phyloP scores from a whole-genome alignment of 2,113 vertebrate species.

The Prochilodus magdalenae region DNA sequence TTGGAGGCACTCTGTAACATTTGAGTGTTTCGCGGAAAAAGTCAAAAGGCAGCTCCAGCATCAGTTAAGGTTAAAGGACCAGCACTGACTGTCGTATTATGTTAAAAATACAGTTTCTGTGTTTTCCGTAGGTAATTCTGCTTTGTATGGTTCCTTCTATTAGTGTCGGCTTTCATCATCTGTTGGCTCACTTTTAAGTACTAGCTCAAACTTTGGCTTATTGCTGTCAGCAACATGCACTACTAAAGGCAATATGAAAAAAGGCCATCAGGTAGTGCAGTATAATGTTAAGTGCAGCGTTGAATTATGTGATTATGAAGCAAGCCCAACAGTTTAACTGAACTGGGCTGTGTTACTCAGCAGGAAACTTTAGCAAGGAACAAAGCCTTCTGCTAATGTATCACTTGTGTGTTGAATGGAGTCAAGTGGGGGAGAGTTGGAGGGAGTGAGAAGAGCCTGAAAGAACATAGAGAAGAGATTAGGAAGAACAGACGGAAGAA shows the following conservation, averaged over 20 bases:
- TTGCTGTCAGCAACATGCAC: neutral
- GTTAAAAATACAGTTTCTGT: neutral
- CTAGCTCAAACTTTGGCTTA: neutral
- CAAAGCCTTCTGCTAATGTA: conserved; percentile 32
- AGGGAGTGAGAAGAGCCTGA: conserved; percentile 8
- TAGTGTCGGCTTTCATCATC: neutral
- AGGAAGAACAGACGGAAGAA: conserved; percentile 41
- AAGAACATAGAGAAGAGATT: conserved; percentile 46
- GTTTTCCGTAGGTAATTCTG: neutral
- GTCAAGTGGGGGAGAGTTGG: neutral
- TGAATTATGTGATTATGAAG: conserved; percentile 23
- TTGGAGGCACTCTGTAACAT: conserved; percentile 14
- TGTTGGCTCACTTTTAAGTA: neutral
- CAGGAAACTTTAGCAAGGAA: conserved; percentile 35
- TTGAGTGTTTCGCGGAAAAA: neutral
- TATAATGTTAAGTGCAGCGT: neutral
- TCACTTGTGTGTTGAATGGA: conserved; percentile 38
- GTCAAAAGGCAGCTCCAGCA: neutral
- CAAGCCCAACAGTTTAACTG: conserved; percentile 5
- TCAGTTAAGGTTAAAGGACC: neutral
- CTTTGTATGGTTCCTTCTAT: neutral
- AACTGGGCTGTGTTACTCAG: conserved; percentile 11
- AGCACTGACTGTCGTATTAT: neutral
- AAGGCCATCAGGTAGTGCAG: neutral
- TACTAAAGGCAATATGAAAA: conserved; percentile 4